Base-by-base conservation (phyloP, 2,888 invertebrate genomes). In the Leucozona laternaria region DNA sequence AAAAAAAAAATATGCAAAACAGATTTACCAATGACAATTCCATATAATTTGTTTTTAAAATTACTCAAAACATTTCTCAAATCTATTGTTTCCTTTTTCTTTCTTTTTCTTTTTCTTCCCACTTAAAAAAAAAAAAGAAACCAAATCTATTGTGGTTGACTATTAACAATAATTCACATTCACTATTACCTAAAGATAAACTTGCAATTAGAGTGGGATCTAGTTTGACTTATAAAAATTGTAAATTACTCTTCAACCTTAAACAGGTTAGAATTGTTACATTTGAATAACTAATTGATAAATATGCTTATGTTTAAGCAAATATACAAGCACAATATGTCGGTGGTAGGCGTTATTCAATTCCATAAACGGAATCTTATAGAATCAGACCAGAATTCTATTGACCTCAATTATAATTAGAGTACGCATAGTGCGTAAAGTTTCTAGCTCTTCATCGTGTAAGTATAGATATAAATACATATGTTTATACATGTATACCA, bases 391-490 rank as follows among this genome's bases (percentile, higher is more conserved):
- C 15, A 68, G 60, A 78, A 73, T 73, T 78, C 72, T 72, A 73
- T 73, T 83, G 73, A 83, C 79, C 79, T 68, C 58, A 79, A 64
- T 77, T 17, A 37, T 60, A n/a, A 62, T 64, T 64, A 66, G 34
- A 48, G 31, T 66, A 66, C 48, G 31, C 48, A 48, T 48, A 31
- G 17, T 62, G 62, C 62, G 62, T 62, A 43, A 62, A 17, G n/a
- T 43, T 48, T 43, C 4, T n/a, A 2, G 6, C 15, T 0, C 7
- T n/a, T 43, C 2, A 7, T n/a, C n/a, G 2, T n/a, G n/a, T n/a
- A n/a, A n/a, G n/a, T n/a, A n/a, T n/a, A n/a, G n/a, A n/a, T n/a
- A n/a, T n/a, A n/a, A n/a, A n/a, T n/a, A n/a, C n/a, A n/a, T n/a
- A n/a, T n/a, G n/a, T n/a, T n/a, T n/a, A n/a, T n/a, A n/a, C n/a